phyloP scores from a whole-genome alignment of 2,888 invertebrate genomes.

The Hipparchia semele region DNA sequence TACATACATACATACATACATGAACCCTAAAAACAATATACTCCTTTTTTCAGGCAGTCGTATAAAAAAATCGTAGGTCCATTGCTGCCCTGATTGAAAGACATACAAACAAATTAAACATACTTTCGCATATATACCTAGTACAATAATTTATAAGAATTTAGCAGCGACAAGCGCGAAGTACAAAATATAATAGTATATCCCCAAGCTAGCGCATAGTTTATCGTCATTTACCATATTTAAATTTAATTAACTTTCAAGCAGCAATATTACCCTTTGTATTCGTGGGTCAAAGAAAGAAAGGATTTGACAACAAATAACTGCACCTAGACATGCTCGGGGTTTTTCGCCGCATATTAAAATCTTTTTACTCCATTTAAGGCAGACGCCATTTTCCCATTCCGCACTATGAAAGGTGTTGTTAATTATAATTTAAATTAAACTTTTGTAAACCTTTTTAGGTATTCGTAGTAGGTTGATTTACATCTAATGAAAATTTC shows the following conservation, averaged over 20 bases:
- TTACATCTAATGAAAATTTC: background rate
- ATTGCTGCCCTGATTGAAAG: too few species aligned
- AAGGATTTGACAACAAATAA: constrained; percentile 59
- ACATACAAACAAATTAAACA: too few species aligned
- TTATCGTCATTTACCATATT: constrained; percentile 58
- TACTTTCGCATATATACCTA: too few species aligned
- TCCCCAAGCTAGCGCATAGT: constrained; percentile 45
- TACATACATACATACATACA: too few species aligned
- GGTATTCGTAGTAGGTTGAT: background rate
- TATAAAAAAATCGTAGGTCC: too few species aligned
- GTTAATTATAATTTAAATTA: constrained; percentile 59
- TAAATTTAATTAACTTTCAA: constrained; percentile 76
- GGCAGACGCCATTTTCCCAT: constrained; percentile 48
- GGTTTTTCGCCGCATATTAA: constrained; percentile 56
- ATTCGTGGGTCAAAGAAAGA: constrained; percentile 52
- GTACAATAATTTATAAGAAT: too few species aligned
- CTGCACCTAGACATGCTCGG: constrained; percentile 49
- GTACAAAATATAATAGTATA: constrained; percentile 30
- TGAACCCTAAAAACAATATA: too few species aligned
- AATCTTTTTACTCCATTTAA: constrained; percentile 58
- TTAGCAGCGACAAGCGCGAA: background rate
- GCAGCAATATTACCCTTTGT: constrained; percentile 65
- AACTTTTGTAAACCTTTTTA: constrained; percentile 30
- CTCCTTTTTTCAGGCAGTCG: too few species aligned
- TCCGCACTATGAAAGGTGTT: constrained; percentile 46